Base-by-base conservation (phyloP, 2,888 invertebrate genomes). In the Drosophila conformis region DNA sequence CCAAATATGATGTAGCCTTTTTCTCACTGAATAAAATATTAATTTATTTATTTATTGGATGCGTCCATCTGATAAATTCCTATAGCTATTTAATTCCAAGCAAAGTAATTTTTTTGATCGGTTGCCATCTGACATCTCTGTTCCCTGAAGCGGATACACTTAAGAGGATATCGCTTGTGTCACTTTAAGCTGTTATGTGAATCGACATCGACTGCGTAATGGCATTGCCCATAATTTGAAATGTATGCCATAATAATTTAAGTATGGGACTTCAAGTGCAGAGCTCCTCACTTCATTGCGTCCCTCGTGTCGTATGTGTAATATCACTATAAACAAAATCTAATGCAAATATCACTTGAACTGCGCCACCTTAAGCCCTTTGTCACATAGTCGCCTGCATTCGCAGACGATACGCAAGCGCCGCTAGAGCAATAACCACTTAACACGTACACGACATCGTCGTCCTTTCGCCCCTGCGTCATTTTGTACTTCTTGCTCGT, bases 291-390 rank as follows among this genome's bases (percentile, higher is more conserved):
- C 48, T 33, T 31, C 38, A 11, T 11, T 7, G 4, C 15, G 68
- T 73, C 56, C 58, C 61, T 33, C 64, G 52, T 40, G 69, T 78
- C 78, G 66, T 46, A 49, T 80, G 74, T 48, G 75, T 68, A 64
- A 74, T 74, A 67, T 67, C 59, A 69, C 64, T 78, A 70, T 76
- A 68, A 70, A 73, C 64, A 82, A 73, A 78, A 65, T 82, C 69
- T 69, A 84, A 82, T 82, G 85, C 82, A 82, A 82, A 82, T 82
- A 78, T 74, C 79, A 81, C 70, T 78, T 82, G 74, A 82, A 78
- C 82, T 73, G 58, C 49, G 64, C 40, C 72, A 65, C 81, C 62
- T 70, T 65, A 65, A 54, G 61, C 48, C 40, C 59, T n/a, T 10
- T 46, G 29, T 48, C 54, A 66, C 46, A 38, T 52, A 51, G 40